Conservation (phyloP, 2,113 vertebrate genomes). For the Phodopus roborovskii region DNA sequence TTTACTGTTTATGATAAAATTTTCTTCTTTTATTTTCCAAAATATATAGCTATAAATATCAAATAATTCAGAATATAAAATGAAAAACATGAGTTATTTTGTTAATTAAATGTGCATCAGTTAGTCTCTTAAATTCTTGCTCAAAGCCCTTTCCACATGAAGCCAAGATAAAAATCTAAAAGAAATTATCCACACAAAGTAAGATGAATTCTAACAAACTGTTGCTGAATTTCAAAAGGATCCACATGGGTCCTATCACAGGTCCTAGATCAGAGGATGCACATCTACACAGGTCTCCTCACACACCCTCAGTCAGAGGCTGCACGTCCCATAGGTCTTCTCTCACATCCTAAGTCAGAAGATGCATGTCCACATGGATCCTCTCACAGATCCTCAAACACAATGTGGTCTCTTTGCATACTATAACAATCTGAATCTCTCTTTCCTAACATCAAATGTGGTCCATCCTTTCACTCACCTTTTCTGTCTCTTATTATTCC, state of each 20-base stretch:
- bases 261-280: neutral
- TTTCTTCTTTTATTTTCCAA: neutral
- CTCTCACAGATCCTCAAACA: neutral
- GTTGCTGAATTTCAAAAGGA: neutral
- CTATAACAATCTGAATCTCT: neutral
- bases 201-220: neutral
- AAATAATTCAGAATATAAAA: neutral
- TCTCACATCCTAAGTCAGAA: neutral
- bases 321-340: neutral
- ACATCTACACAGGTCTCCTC: neutral
- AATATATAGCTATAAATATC: neutral
- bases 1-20: neutral
- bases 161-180: neutral
- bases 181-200: neutral
- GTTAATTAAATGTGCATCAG: neutral
- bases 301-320: neutral
- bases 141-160: neutral
- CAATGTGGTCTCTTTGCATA: neutral
- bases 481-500: constrained; percentile 57
- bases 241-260: neutral
- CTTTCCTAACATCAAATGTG: neutral
- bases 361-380: neutral
- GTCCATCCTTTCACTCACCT: constrained; percentile 25
- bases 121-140: constrained; percentile 12
- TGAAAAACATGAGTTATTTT: neutral